Conservation (phyloP, 2,888 invertebrate genomes). For the Acrocyrtus sp. region DNA sequence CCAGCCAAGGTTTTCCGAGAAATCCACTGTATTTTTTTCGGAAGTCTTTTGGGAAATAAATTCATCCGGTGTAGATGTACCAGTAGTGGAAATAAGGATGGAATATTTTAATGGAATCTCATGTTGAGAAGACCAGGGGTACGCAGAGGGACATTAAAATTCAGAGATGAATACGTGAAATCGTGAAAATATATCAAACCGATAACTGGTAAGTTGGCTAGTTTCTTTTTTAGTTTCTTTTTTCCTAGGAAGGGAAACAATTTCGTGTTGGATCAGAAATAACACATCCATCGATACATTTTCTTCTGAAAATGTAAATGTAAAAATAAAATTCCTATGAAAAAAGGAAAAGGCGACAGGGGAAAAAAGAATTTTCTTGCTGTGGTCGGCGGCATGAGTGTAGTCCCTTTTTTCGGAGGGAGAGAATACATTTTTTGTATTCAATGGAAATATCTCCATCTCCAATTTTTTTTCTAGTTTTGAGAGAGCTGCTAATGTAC, state of each 20-base stretch:
- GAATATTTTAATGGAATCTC: constrained; percentile 23
- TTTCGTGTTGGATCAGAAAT: too few species aligned
- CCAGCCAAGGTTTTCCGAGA: constrained; percentile 10
- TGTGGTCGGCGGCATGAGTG: too few species aligned
- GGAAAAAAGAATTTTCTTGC: constrained; percentile 17
- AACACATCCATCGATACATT: too few species aligned
- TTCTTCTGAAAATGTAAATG: too few species aligned
- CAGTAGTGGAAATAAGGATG: background rate
- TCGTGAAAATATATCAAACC: constrained; percentile 30
- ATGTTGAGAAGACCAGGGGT: constrained; percentile 7
- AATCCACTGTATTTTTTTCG: too few species aligned
- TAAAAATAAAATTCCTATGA: background rate
- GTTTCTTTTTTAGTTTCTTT: too few species aligned
- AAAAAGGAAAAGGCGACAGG: constrained; percentile 13
- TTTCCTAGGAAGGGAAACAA: too few species aligned
- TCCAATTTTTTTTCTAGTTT: too few species aligned
- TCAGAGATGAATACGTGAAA: constrained; percentile 19
- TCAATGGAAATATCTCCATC: too few species aligned
- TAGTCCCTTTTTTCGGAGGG: too few species aligned
- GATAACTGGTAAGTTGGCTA: too few species aligned
- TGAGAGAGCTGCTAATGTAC: constrained; percentile 4
- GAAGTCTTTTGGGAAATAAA: constrained; percentile 37
- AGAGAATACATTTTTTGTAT: too few species aligned
- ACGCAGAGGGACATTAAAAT: constrained; percentile 26
- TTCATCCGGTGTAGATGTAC: background rate